Evolutionary conservation across 1,140 invertebrate genomes (phyloP).

Genomic region (Papilio polytes): DNA sequence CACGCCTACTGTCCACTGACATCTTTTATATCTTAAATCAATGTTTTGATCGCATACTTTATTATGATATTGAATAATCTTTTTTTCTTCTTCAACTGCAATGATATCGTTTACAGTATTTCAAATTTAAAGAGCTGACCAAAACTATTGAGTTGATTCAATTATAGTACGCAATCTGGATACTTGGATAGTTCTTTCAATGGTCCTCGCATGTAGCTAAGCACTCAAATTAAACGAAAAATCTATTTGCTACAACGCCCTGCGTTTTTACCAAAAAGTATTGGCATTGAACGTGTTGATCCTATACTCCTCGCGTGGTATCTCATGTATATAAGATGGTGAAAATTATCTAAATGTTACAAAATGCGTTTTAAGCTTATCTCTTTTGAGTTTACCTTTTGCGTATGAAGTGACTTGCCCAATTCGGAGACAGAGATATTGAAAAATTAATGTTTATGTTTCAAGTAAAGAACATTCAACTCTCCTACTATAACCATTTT

Average conservation of each 20-base stretch:
- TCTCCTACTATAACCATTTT: constrained; percentile 8
- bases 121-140: no score
- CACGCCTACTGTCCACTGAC: constrained; percentile 3
- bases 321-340: not conserved
- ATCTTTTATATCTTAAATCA: constrained; percentile 20
- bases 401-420: not conserved
- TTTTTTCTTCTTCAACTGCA: no score
- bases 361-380: not conserved
- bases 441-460: constrained; percentile 9
- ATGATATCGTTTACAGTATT: no score
- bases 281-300: not conserved
- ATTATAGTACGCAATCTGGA: not conserved
- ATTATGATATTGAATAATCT: not conserved
- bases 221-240: not conserved
- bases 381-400: not conserved
- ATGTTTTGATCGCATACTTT: not conserved
- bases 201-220: not conserved
- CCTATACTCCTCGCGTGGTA: not conserved
- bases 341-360: not conserved
- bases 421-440: not conserved
- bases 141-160: no score
- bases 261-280: no score
- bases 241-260: not conserved
- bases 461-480: constrained; percentile 6
- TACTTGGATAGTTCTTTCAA: not conserved